Percentiles rank a stretch among this genome's conserved stretches.
phyloP scores from a whole-genome alignment of 23 tunicate genomes.

The Botrylloides violaceus region DNA sequence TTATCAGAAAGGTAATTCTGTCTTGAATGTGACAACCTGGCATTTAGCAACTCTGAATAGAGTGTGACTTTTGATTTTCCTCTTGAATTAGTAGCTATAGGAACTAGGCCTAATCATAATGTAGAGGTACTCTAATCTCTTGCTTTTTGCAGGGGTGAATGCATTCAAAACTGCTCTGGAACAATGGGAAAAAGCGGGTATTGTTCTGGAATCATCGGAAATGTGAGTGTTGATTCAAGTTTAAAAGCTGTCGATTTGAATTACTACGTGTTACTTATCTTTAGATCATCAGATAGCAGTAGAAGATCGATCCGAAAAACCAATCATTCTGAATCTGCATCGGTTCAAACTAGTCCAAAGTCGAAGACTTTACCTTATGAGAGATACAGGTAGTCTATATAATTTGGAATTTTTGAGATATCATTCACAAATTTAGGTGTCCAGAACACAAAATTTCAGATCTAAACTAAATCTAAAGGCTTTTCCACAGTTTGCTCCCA shows the following conservation, averaged over 20 bases:
- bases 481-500: too few relatives aligned
- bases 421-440: too few relatives aligned
- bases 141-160: constrained; percentile 41
- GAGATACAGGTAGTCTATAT: background rate
- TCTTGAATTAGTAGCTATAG: too few relatives aligned
- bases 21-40: too few relatives aligned
- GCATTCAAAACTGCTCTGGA: constrained; percentile 52
- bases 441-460: too few relatives aligned
- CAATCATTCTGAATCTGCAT: background rate
- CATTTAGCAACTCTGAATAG: too few relatives aligned
- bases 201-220: constrained; percentile 10
- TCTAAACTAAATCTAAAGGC: too few relatives aligned
- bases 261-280: background rate
- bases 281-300: background rate
- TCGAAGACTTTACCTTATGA: background rate
- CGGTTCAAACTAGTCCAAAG: background rate
- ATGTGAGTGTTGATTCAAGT: background rate
- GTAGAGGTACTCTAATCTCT: too few relatives aligned
- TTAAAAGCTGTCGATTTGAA: background rate
- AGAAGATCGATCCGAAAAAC: background rate
- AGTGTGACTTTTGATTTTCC: too few relatives aligned
- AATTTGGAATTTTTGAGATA: background rate
- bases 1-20: constrained; percentile 43
- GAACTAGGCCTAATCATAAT: too few relatives aligned
- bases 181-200: constrained; percentile 67